A percentile compares a stretch with the other conserved stretches of the same genome.
Evolutionary conservation across 2,888 invertebrate species (phyloP).

Genomic region (Heliconius sara): DNA sequence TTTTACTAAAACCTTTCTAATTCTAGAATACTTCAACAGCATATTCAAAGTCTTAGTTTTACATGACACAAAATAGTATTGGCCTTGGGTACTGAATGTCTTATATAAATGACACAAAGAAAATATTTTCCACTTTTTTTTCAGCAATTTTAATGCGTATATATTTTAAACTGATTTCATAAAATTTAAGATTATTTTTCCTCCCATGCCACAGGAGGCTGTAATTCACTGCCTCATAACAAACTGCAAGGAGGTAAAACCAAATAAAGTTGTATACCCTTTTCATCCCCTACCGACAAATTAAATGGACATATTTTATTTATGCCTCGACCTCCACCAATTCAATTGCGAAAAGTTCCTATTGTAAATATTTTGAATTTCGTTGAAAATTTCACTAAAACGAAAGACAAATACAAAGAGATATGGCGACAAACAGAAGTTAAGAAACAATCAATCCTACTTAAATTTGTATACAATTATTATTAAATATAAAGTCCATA

Average conservation of each 20-base stretch:
- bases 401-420: background rate
- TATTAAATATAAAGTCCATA: background rate
- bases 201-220: no score
- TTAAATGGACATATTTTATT: conserved; percentile 8
- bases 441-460: background rate
- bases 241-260: background rate
- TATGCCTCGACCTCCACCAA: conserved; percentile 13
- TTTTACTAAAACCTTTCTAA: no score
- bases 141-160: no score
- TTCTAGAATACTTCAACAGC: no score
- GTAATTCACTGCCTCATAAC: background rate
- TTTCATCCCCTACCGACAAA: background rate
- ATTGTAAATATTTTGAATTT: background rate
- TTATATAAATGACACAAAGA: no score
- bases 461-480: background rate
- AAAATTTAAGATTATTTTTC: no score
- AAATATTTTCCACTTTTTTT: no score
- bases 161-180: no score
- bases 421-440: background rate
- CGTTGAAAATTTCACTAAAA: background rate
- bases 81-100: no score
- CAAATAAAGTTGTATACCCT: background rate
- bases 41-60: no score
- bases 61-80: no score
- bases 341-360: conserved; percentile 9